Conservation (phyloP, 2,113 vertebrate species). For the Cariama cristata region DNA sequence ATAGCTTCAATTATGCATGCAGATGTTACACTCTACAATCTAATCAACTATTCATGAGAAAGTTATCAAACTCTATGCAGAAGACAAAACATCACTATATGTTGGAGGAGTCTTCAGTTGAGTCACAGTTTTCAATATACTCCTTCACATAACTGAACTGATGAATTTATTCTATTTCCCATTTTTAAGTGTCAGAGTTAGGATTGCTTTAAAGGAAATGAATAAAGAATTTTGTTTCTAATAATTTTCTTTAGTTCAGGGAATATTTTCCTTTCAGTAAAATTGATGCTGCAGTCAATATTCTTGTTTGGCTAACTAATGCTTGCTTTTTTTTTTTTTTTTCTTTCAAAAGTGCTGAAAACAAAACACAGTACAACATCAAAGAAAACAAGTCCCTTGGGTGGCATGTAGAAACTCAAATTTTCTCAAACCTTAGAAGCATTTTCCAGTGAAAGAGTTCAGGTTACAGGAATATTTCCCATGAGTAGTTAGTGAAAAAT, state of each 20-base stretch:
- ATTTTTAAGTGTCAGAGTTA: background rate
- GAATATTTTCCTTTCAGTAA: background rate
- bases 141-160: background rate
- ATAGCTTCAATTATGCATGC: background rate
- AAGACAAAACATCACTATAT: background rate
- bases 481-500: background rate
- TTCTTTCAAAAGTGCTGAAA: background rate
- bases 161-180: background rate
- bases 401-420: background rate
- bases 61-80: background rate
- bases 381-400: background rate
- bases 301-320: background rate
- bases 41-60: background rate
- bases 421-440: background rate
- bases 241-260: background rate
- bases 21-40: background rate
- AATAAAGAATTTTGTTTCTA: background rate
- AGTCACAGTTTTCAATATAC: background rate
- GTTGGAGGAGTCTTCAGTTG: background rate
- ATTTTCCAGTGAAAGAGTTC: background rate
- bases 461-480: background rate
- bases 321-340: background rate
- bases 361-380: background rate
- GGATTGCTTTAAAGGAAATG: background rate
- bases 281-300: background rate